Base-by-base conservation (phyloP, 2,113 vertebrate genomes). In the Speoplatyrhinus poulsoni region DNA sequence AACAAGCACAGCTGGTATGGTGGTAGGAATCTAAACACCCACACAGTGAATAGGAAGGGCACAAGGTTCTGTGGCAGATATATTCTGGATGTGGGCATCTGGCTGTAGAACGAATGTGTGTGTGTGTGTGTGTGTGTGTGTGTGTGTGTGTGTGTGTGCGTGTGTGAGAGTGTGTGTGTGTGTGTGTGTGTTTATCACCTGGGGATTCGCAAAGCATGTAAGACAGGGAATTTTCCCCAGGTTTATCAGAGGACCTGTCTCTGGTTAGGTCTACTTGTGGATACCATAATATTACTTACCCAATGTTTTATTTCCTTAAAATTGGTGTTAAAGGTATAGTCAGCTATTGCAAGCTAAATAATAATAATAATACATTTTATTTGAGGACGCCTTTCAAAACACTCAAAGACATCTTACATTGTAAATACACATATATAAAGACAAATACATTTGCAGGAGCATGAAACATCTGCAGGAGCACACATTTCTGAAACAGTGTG, bases 181-280 rank as follows among this genome's bases (percentile, higher is more conserved):
- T 17, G 53, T 55, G 53, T 16, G 53, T 55, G 53, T 57, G 55
- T n/a, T n/a, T n/a, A n/a, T n/a, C n/a, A n/a, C n/a, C n/a, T 19
- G 12, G 19, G 56, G 26, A 10, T 10, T 32, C 2, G 63, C 72
- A 68, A 32, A 33, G n/a, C 12, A 46, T 19, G 53, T 54, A 17
- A 17, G 19, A 46, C 36, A 10, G 41, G 61, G 57, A n/a, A 33
- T 52, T 58, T 58, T 69, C 54, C 17, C 26, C 8, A 12, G 2
- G 9, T 68, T 67, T 67, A 50, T 46, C 32, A 48, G 64, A 69
- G 56, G 50, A 41, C 61, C 70, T 82, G 77, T 76, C 80, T 81
- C 66, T 6, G 49, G 54, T 61, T 65, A 64, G 52, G 65, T 63
- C 65, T 60, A 62, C 8, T 8, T 49, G 46, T 10, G 11, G 57